Base-by-base conservation (phyloP, 2,888 invertebrate species). In the Amphipoea oculea region DNA sequence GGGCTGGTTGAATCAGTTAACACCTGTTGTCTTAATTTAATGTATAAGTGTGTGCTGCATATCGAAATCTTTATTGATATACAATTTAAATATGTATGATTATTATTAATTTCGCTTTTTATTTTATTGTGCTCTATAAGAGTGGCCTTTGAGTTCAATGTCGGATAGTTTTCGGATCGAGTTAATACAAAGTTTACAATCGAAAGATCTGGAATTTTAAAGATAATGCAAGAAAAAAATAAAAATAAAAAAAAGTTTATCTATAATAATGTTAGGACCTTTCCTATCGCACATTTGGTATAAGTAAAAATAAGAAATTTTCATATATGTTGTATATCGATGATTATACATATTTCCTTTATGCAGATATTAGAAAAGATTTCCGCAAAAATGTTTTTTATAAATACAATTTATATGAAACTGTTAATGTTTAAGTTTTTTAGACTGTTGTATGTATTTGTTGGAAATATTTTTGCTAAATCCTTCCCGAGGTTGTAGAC, bases 11-110 rank as follows among this genome's bases (percentile, higher is more conserved):
- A 89, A 89, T 90, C 89, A 82, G 89, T 87, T 90, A 90, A 89
- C 91, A 91, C 82, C 88, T 84, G 89, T 94, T 93, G 92, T 93
- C 91, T 94, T 93, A 92, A 92, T 92, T 92, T 92, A 91, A 92
- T 92, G 84, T 94, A 54, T 82, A 94, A 93, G 91, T 94, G 94
- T 95, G 95, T 96, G 96, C 94, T 95, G 95, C 94, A 94, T 93
- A 93, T 93, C 91, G 93, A 95, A 95, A 93, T 95, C 93, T 93
- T 94, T 93, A 92, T 92, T 93, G 94, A 94, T 94, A 92, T 93
- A 92, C 91, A 92, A 91, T 89, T 89, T 90, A 92, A 92, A 93
- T 95, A 95, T 94, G 92, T 96, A 94, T 94, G 89, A 92, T 93
- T 93, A 92, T 92, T 92, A 92, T 94, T 93, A 92, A 91, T 93